Conservation (phyloP, 2,797 vertebrate genomes). For the Gila robusta region DNA sequence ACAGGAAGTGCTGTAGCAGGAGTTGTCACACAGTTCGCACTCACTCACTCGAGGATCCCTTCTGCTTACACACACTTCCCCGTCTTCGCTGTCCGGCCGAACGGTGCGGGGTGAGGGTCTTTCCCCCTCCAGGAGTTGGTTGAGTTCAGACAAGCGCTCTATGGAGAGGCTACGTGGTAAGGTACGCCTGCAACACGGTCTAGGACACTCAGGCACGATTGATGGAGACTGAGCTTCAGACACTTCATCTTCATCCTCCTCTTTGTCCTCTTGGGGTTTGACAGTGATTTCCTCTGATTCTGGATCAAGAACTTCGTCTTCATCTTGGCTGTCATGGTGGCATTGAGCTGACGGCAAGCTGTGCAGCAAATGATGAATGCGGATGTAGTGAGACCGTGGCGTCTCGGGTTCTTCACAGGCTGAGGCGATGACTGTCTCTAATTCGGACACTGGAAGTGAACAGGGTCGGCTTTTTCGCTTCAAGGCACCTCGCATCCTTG, state of each 20-base stretch:
- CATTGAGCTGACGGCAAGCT: constrained; percentile 80
- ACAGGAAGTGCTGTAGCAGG: constrained; percentile 94
- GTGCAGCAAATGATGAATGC: constrained; percentile 87
- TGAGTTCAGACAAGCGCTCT: constrained; percentile 83
- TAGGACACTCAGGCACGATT: constrained; percentile 77
- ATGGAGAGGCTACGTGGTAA: constrained; percentile 81
- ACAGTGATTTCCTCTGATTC: constrained; percentile 76
- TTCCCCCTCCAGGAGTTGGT: constrained; percentile 81
- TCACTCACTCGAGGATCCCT: constrained; percentile 83
- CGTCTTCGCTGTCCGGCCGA: constrained; percentile 86
- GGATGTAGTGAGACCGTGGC: constrained; percentile 86
- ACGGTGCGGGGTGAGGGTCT: constrained; percentile 65
- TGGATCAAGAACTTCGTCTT: constrained; percentile 47
- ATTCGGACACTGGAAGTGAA: constrained; percentile 86
- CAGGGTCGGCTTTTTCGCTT: constrained; percentile 77
- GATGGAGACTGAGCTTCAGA: constrained; percentile 60
- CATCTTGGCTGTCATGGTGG: constrained; percentile 67
- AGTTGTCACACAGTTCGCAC: constrained; percentile 90
- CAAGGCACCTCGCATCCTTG: constrained; percentile 56
- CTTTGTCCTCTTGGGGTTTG: constrained; percentile 77
- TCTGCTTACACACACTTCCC: constrained; percentile 79
- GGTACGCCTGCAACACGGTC: constrained; percentile 75
- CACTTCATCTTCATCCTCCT: constrained; percentile 74
- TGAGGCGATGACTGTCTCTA: constrained; percentile 86
- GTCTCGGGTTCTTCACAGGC: constrained; percentile 86